These are phyloP conservation scores for Rachycentron canadum DNA, from an alignment of 2,797 vertebrate genomes.

Conservation along the genomic window DNA sequence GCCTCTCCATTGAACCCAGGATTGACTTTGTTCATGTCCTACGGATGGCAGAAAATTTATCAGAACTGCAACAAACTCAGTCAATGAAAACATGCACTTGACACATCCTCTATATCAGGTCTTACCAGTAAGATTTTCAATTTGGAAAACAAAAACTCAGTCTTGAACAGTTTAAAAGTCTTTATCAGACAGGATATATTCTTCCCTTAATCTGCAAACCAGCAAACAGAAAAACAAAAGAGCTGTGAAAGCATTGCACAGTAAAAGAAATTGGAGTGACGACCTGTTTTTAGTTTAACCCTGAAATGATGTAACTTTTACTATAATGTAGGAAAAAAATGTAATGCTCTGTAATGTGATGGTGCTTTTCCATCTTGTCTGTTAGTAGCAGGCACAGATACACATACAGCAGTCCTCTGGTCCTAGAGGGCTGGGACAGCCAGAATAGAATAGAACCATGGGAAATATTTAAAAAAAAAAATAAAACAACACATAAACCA, in stretches of 20 bases:
- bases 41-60: conserved; percentile 3
- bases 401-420: not conserved
- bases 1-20: no score
- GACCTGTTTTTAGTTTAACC: no score
- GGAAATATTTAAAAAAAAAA: no score
- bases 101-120: not conserved
- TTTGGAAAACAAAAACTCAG: not conserved
- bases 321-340: no score
- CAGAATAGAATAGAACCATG: not conserved
- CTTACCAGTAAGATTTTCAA: not conserved
- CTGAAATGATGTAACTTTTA: no score
- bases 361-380: not conserved
- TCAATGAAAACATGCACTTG: not conserved
- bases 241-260: not conserved
- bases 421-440: not conserved
- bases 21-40: not conserved
- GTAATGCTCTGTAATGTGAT: no score
- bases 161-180: not conserved
- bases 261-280: not conserved
- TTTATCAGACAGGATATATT: not conserved
- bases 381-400: not conserved
- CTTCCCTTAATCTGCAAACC: not conserved
- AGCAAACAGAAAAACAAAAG: not conserved
- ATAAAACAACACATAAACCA: not conserved
- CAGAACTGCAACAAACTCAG: not conserved